These are phyloP conservation scores for Maccullochella peelii DNA, from an alignment of 2,113 vertebrate species.

Conservation along the genomic window DNA sequence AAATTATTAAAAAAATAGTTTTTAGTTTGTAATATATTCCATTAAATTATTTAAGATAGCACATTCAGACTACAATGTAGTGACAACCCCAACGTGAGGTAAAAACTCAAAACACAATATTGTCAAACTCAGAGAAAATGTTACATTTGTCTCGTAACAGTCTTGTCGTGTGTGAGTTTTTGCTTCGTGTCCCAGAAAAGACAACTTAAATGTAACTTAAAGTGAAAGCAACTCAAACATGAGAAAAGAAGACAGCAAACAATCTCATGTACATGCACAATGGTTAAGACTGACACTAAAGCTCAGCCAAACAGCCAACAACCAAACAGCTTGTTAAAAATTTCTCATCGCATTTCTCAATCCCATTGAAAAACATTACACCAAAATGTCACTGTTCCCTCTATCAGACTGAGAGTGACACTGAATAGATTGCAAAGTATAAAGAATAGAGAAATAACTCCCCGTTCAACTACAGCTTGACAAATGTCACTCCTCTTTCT, in stretches of 20 bases:
- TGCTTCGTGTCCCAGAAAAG: neutral
- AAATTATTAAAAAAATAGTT: neutral
- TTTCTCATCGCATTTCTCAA: neutral
- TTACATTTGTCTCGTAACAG: too few species aligned
- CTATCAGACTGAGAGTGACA: neutral
- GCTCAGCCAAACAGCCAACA: neutral
- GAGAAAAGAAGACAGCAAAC: neutral
- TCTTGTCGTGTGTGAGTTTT: neutral
- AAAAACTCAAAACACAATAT: neutral
- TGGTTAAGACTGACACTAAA: neutral
- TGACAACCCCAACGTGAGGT: neutral
- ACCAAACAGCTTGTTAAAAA: conserved; percentile 14
- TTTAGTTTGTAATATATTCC: neutral
- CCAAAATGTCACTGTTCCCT: conserved; percentile 20
- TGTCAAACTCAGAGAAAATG: too few species aligned
- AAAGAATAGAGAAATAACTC: conserved; percentile 40
- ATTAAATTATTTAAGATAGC: neutral
- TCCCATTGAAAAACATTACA: conserved; percentile 8
- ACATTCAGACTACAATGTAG: neutral
- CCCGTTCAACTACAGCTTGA: conserved; percentile 49
- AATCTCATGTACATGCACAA: neutral
- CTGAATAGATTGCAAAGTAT: conserved; percentile 25
- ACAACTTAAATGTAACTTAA: neutral
- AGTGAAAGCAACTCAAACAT: neutral
- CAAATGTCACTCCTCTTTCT: conserved; percentile 41